Evolutionary conservation across 2,113 vertebrate genomes (phyloP).

Genomic region (Anthoscopus minutus): DNA sequence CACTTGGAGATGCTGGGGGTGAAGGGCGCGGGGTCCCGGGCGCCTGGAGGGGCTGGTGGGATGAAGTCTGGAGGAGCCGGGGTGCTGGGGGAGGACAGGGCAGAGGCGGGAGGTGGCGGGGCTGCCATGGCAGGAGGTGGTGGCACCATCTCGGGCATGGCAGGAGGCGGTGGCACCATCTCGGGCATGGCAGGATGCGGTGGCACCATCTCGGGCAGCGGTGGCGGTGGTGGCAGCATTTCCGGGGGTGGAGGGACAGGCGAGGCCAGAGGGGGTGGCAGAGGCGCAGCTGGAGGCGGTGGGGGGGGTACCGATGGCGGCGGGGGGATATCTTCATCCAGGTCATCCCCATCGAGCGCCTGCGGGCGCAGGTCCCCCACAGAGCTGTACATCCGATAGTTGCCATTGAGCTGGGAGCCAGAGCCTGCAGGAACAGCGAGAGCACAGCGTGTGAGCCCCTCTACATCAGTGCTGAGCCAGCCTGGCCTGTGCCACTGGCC

Average conservation of each 20-base stretch:
- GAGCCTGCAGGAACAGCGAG: constrained; percentile 59
- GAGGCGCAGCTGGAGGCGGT: constrained; percentile 65
- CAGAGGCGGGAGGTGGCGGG: neutral
- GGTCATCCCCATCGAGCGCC: constrained; percentile 32
- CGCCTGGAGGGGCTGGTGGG: neutral
- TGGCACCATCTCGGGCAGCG: neutral
- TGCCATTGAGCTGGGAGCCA: constrained; percentile 68
- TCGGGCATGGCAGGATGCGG: too few species aligned
- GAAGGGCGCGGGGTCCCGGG: neutral
- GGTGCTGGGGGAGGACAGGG: constrained; percentile 56
- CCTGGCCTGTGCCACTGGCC: fast-evolving
- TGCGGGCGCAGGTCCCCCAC: constrained; percentile 70
- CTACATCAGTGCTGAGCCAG: neutral
- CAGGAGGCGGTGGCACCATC: constrained; percentile 7
- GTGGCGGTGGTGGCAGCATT: neutral
- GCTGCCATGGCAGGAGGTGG: constrained; percentile 61
- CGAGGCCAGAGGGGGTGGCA: neutral
- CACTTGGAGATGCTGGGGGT: constrained; percentile 60
- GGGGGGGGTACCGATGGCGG: constrained; percentile 70
- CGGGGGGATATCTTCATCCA: constrained; percentile 78
- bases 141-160: constrained; percentile 19
- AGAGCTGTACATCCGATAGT: constrained; percentile 72
- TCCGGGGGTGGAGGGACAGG: neutral
- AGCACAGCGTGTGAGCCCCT: neutral
- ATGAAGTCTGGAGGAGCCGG: constrained; percentile 65